Base-by-base conservation (phyloP, 1,140 invertebrate species). In the Oryctes rhinoceros region DNA sequence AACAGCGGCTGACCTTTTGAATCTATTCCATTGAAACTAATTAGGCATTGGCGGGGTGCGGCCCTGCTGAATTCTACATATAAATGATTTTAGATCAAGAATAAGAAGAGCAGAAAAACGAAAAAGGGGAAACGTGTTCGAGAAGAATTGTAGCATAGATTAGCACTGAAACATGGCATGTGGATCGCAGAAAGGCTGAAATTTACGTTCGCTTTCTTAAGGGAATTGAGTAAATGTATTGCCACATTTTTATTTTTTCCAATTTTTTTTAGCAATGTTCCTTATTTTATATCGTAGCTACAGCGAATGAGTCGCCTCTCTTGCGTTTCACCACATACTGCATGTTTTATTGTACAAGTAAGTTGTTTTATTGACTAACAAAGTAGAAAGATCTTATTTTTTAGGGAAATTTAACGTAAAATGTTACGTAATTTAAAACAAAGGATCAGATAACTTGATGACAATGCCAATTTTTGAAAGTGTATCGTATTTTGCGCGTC, bases 161-260 rank as follows among this genome's bases (percentile, higher is more conserved):
- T 59, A 59, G 15, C 18, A 18, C 53, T n/a, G 53, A n/a, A n/a
- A 18, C 20, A n/a, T 59, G 15, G 13, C 18, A 15, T n/a, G 15
- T n/a, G 15, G 15, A 6, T 59, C 15, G 18, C 2, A 18, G 53
- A 59, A 59, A 59, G 53, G 5, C 6, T n/a, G 53, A 59, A 59
- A 59, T 59, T 59, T 59, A 59, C 53, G n/a, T 59, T 18, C 15
- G 20, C 53, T 59, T 59, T 59, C 15, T 59, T 59, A 15, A 59
- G 53, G 15, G 53, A 59, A 59, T 59, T 59, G 15, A 18, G 53
- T 15, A 59, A 59, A 59, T n/a, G n/a, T 59, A 59, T 59, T 59
- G 53, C 53, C 18, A 6, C 15, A 30, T 18, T 59, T 59, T 59
- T 59, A 59, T 7, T 59, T 59, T 6, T 59, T 59, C n/a, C n/a